These are phyloP conservation scores for Ibidorhyncha struthersii DNA, from an alignment of 2,113 vertebrate species.

Conservation along the genomic window DNA sequence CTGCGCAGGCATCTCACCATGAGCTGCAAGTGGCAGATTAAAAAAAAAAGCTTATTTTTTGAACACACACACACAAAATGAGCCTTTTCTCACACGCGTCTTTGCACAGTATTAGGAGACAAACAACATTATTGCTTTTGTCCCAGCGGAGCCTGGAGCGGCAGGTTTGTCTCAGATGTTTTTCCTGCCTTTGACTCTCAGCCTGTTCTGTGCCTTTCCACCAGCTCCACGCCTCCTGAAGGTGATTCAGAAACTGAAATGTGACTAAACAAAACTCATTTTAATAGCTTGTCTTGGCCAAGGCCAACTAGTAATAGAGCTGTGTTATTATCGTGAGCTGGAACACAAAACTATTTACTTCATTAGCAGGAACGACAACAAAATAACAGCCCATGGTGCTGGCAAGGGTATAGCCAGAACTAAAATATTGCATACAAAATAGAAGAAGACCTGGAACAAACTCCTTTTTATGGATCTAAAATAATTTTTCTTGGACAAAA, in stretches of 20 bases:
- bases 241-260: conserved; percentile 45
- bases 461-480: background rate
- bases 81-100: background rate
- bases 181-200: background rate
- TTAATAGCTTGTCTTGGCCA: conserved; percentile 29
- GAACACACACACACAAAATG: background rate
- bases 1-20: background rate
- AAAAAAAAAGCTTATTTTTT: background rate
- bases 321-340: conserved; percentile 19
- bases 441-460: conserved; percentile 3
- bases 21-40: background rate
- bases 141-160: background rate
- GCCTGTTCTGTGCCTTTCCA: background rate
- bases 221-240: background rate
- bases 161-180: background rate
- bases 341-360: background rate
- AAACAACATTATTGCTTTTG: background rate
- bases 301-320: background rate
- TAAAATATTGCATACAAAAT: background rate
- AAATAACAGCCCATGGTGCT: background rate
- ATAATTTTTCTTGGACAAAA: background rate
- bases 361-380: background rate
- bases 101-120: background rate
- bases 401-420: background rate
- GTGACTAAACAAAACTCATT: conserved; percentile 15